phyloP scores from a whole-genome alignment of 2,113 vertebrate species.

The Ursus arctos region DNA sequence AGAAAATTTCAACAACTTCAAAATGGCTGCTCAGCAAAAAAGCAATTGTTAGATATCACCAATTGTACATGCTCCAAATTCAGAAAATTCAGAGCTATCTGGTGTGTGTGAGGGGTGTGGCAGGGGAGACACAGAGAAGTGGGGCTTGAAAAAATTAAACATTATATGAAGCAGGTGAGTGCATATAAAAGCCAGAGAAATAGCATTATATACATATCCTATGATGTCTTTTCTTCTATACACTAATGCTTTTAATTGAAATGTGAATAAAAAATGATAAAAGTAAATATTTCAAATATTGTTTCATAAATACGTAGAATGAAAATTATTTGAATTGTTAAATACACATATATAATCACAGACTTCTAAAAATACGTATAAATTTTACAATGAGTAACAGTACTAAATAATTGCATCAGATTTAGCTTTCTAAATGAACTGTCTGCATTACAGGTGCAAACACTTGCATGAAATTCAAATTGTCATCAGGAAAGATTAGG shows the following conservation, averaged over 20 bases:
- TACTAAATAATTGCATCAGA: neutral
- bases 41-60: neutral
- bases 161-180: neutral
- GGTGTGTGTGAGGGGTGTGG: neutral
- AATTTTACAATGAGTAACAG: neutral
- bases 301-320: neutral
- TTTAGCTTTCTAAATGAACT: neutral
- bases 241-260: neutral
- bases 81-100: neutral
- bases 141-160: neutral
- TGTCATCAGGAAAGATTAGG: neutral
- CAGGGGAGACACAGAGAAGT: neutral
- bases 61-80: neutral
- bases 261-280: neutral
- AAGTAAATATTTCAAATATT: conserved; percentile 6
- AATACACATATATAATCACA: neutral
- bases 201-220: neutral
- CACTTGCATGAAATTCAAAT: neutral
- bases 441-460: neutral
- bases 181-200: neutral
- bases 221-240: neutral
- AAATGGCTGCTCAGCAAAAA: neutral
- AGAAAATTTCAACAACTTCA: neutral
- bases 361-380: neutral
- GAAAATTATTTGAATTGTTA: neutral